phyloP scores from a whole-genome alignment of 2,888 invertebrate genomes.

The Dione juno region DNA sequence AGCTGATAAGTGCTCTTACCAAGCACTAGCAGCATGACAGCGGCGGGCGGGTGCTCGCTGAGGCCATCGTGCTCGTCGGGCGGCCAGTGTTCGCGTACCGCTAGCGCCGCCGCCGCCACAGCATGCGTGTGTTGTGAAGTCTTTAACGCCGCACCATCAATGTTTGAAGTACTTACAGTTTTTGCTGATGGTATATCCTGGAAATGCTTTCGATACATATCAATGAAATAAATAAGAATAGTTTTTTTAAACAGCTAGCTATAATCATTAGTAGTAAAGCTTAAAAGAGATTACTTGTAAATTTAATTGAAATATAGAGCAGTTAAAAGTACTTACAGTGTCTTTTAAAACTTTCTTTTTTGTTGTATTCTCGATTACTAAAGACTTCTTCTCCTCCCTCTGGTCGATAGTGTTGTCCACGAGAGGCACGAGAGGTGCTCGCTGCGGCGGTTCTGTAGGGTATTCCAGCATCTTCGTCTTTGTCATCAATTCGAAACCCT shows the following conservation, averaged over 20 bases:
- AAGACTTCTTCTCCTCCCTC: slow-evolving; percentile 37
- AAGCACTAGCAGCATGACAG: slow-evolving; percentile 90
- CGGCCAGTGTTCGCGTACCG: slow-evolving; percentile 62
- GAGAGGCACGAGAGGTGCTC: slow-evolving; percentile 46
- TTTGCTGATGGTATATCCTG: slow-evolving; percentile 5
- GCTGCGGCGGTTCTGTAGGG: slow-evolving; percentile 43
- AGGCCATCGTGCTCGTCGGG: slow-evolving; percentile 85
- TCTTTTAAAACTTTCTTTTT: slow-evolving; percentile 50
- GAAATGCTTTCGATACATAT: not conserved
- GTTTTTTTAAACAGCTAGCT: not conserved
- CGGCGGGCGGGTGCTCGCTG: slow-evolving; percentile 89
- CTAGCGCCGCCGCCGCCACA: slow-evolving; percentile 34
- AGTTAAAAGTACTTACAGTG: slow-evolving; percentile 37
- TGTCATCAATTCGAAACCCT: slow-evolving; percentile 60
- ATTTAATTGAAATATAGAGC: not conserved
- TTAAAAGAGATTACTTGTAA: too few relatives aligned
- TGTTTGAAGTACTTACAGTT: not conserved
- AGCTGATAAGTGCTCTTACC: slow-evolving; percentile 69
- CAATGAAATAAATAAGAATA: not conserved
- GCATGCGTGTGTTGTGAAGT: slow-evolving; percentile 29
- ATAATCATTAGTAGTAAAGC: too few relatives aligned
- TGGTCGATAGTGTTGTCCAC: slow-evolving; percentile 34
- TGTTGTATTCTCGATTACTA: slow-evolving; percentile 44
- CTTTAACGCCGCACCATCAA: not conserved
- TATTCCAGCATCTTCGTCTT: slow-evolving; percentile 40